These are phyloP conservation scores for Labeo rohita DNA, from an alignment of 2,113 vertebrate species.

Conservation along the genomic window DNA sequence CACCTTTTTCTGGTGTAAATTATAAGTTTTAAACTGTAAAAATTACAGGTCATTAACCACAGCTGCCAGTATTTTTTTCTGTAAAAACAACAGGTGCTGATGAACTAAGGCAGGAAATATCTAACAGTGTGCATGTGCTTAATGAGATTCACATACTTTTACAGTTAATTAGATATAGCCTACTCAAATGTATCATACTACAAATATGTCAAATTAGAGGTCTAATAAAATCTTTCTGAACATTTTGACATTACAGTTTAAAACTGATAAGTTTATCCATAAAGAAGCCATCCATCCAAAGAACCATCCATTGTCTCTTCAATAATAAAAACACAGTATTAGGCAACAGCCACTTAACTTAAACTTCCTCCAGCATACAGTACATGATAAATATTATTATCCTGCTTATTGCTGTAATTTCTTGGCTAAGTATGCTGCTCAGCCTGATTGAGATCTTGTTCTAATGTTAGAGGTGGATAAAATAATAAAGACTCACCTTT, in stretches of 20 bases:
- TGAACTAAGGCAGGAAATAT: background rate
- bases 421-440: background rate
- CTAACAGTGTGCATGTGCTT: background rate
- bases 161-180: background rate
- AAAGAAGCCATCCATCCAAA: background rate
- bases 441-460: background rate
- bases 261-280: background rate
- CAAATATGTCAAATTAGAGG: background rate
- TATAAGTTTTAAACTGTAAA: background rate
- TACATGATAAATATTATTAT: background rate
- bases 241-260: background rate
- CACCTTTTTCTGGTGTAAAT: too few relatives aligned
- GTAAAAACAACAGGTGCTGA: background rate
- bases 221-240: background rate
- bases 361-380: background rate
- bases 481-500: slow-evolving; percentile 55
- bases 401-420: background rate
- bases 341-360: background rate
- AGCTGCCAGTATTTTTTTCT: too few relatives aligned
- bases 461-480: slow-evolving; percentile 9
- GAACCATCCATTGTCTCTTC: background rate
- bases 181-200: background rate
- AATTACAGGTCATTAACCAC: background rate
- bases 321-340: background rate
- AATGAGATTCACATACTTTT: background rate